Evolutionary conservation across 1,140 invertebrate species (phyloP).

Genomic region (Lethrus apterus): DNA sequence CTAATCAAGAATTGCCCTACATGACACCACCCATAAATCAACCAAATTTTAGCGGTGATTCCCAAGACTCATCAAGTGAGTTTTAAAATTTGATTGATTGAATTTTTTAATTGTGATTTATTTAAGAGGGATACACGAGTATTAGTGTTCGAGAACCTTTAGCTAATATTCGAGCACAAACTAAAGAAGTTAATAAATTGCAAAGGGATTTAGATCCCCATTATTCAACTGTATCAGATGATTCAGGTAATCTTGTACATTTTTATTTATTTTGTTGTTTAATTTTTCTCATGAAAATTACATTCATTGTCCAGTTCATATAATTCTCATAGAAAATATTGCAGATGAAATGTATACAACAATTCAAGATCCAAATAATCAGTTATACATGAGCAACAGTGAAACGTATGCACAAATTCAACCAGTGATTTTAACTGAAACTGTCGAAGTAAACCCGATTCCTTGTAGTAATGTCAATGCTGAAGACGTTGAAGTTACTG

Average conservation of each 20-base stretch:
- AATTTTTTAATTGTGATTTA: constrained; percentile 18
- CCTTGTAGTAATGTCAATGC: constrained; percentile 24
- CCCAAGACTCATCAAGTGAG: constrained; percentile 71
- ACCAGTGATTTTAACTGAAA: constrained; percentile 49
- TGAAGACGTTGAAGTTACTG: constrained; percentile 16
- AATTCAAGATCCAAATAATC: constrained; percentile 70
- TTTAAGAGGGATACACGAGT: constrained; percentile 78
- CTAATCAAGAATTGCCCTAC: constrained; percentile 80
- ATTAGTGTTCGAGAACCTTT: constrained; percentile 84
- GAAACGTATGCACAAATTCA: constrained; percentile 85
- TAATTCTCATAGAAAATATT: too few species aligned
- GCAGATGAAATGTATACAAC: constrained; percentile 84
- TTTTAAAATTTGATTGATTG: constrained; percentile 1
- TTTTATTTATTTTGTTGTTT: constrained; percentile 16
- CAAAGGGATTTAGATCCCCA: constrained; percentile 57
- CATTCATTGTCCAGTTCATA: too few species aligned
- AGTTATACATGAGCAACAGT: constrained; percentile 68
- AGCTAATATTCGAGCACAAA: constrained; percentile 58
- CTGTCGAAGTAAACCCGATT: constrained; percentile 46
- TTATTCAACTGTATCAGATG: constrained; percentile 77
- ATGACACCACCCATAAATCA: constrained; percentile 74
- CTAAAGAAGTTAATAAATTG: constrained; percentile 44
- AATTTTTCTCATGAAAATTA: too few species aligned
- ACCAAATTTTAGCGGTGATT: constrained; percentile 74
- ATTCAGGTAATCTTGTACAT: constrained; percentile 55